Evolutionary conservation across 2,888 invertebrate species (phyloP).

Genomic region (Latrodectus elegans): DNA sequence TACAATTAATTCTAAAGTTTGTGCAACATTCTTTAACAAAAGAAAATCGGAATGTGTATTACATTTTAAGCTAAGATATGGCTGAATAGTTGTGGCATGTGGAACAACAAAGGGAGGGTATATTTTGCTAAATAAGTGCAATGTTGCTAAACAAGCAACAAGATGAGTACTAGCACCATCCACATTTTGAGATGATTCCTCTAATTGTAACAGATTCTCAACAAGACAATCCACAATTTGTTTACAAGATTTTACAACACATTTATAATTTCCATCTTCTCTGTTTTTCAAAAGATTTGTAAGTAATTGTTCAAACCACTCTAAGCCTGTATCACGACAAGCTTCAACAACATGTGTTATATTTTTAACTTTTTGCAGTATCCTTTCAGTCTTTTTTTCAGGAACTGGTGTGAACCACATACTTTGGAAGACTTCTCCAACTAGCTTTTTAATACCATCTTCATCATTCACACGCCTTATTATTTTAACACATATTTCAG

Average conservation of each 20-base stretch:
- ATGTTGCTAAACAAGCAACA: slow-evolving; percentile 93
- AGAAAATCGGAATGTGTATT: slow-evolving; percentile 87
- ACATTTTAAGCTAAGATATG: slow-evolving; percentile 81
- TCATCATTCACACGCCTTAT: slow-evolving; percentile 98
- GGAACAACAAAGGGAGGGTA: slow-evolving; percentile 94
- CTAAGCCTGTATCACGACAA: slow-evolving; percentile 88
- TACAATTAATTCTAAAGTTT: slow-evolving; percentile 92
- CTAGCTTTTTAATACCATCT: slow-evolving; percentile 89
- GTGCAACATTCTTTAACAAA: slow-evolving; percentile 90
- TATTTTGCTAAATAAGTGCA: slow-evolving; percentile 97
- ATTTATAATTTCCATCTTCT: slow-evolving; percentile 77
- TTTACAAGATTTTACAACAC: slow-evolving; percentile 89
- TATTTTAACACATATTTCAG: slow-evolving; percentile 99
- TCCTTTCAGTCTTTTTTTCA: slow-evolving; percentile 75
- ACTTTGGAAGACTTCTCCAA: slow-evolving; percentile 98
- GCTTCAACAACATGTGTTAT: slow-evolving; percentile 95
- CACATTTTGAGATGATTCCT: slow-evolving; percentile 70
- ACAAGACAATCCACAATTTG: slow-evolving; percentile 99
- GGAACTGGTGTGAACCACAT: slow-evolving; percentile 98
- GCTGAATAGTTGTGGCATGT: slow-evolving; percentile 95
- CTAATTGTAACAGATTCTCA: slow-evolving; percentile 89
- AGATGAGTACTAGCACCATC: slow-evolving; percentile 85
- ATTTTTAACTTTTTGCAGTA: slow-evolving; percentile 90
- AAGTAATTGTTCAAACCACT: slow-evolving; percentile 95
- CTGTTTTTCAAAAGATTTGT: slow-evolving; percentile 85